Evolutionary conservation across 2,797 vertebrate genomes (phyloP), one percentile per base, ranked within the genome.

Genomic region (Acrocephalus scirpaceus): DNA sequence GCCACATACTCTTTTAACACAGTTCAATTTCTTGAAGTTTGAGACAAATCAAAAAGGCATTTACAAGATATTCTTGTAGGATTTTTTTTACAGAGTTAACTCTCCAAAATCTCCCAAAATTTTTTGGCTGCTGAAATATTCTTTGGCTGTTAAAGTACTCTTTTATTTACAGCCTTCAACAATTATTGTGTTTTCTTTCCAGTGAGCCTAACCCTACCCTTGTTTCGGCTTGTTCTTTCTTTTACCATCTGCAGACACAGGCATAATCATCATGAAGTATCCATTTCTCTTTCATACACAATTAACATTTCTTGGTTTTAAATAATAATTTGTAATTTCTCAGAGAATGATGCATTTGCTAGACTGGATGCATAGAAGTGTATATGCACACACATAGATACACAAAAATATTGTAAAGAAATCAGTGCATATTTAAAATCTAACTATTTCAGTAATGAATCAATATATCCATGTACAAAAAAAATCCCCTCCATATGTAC

Each of bases 1-100:
- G 91, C 89, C 75, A 83, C 54, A 91, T 94, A 78, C 92, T 93
- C 71, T 83, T 80, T 77, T 93, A 92, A 91, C 9, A 44, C 16
- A 80, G 57, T 91, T 83, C 58, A 74, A 61, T 65, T 80, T 81
- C 65, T 90, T 92, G 58, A 95, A 69, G 36, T 66, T 78, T 50
- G 34, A 91, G 47, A 65, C 6, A 0, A 85, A 87, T 77, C 22
- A 85, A 82, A 94, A 92, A 76, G 9, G 4, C 21, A 62, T 61
- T 71, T 74, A 56, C 7, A 90, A 75, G 36, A 29, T 61, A 26
- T 71, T 83, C 89, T 82, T 61, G 50, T 77, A 36, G 44, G 19
- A 9, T 40, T 79, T 70, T 81, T 86, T 53, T 67, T 27, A 47
- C 11, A 67, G 17, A 44, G 67, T 77, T 80, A 95, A 69, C 69